Evolutionary conservation across 2,113 vertebrate species (phyloP).

Genomic region (Eulemur rufifrons): DNA sequence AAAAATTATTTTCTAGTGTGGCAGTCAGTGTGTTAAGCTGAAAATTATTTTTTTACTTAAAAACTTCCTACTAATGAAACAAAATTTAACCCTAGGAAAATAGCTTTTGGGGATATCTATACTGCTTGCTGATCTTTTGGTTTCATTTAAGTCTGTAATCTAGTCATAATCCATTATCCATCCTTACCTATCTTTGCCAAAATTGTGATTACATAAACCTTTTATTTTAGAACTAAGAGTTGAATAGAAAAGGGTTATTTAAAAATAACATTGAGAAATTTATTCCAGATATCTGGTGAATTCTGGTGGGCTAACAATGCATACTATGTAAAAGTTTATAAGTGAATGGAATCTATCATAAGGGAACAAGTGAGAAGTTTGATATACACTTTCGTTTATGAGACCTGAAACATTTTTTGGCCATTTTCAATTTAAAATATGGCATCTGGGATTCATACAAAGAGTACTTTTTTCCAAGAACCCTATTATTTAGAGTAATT

Average conservation of each 20-base stretch:
- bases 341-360: neutral
- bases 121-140: neutral
- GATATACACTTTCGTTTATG: neutral
- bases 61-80: neutral
- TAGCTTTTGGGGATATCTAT: neutral
- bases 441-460: neutral
- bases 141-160: neutral
- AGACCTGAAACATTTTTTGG: conserved; percentile 41
- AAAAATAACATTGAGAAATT: conserved; percentile 6
- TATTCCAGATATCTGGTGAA: conserved; percentile 4
- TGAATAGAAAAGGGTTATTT: neutral
- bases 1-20: too few species aligned
- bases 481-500: neutral
- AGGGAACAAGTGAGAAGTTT: neutral
- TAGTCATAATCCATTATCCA: neutral
- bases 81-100: neutral
- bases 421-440: conserved; percentile 43
- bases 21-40: neutral
- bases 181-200: neutral
- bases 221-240: conserved; percentile 13
- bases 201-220: neutral
- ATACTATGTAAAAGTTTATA: neutral
- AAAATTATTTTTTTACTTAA: conserved; percentile 41
- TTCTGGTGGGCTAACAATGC: neutral
- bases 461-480: neutral